Evolutionary conservation across 2,113 vertebrate species (phyloP), one percentile per base, ranked within the genome.

Genomic region (Cariama cristata): DNA sequence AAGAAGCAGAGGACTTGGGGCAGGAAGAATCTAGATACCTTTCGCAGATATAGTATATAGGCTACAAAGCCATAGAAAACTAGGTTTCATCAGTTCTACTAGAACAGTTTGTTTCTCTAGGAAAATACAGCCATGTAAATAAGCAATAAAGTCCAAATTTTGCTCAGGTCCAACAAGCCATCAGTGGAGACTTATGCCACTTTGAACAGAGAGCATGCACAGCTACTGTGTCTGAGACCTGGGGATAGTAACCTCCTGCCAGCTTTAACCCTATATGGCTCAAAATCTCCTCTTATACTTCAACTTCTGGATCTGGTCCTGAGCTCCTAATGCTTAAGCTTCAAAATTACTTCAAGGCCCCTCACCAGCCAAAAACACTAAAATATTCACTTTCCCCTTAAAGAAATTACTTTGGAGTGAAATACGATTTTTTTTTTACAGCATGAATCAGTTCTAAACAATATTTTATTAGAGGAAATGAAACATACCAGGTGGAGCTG

Each of bases 391-490:
- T 91, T 92, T 75, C 8, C 10, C 35, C 66, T 86, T 84, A 76
- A 86, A 79, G 45, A 94, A 85, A 77, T 72, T 3, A 45, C 35
- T 72, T 66, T 71, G 38, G 33, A 81, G 40, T 58, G 33, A 91
- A 92, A 86, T 79, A 64, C 1, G 4, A 40, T 60, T 9, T 20
- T 38, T 71, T 93, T 94, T 91, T 72, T 58, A 79, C 11, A 56
- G 35, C 40, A 72, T 72, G 42, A 91, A 87, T 87, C 60, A 76
- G 38, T 88, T 89, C 79, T 82, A 94, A 91, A 58, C 53, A 85
- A 26, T 68, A 66, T 94, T 89, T 96, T 95, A 95, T 89, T 76
- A 64, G 9, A 81, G 80, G 73, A 96, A 94, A 94, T 86, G 7
- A 93, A 96, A 75, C 9, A 47, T 56, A 73, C 28, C 42, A 88